Evolutionary conservation across 2,888 invertebrate genomes (phyloP).

Genomic region (Andrena bicolor): DNA sequence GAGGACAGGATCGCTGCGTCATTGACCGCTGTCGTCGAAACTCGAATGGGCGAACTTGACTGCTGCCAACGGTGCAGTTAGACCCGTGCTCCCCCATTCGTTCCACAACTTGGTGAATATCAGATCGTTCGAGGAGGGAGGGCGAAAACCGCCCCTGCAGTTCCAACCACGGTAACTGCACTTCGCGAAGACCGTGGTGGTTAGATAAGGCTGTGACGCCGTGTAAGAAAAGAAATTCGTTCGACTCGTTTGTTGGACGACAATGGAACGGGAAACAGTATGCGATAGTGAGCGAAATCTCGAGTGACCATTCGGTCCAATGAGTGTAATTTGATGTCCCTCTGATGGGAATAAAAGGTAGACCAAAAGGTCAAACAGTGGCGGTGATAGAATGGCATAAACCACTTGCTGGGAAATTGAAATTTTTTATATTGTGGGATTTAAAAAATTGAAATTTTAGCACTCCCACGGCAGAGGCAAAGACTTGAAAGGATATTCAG

Average conservation of each 20-base stretch:
- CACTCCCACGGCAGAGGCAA: too few species aligned
- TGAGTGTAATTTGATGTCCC: neutral
- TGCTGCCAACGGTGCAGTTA: slow-evolving; percentile 59
- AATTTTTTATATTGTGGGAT: neutral
- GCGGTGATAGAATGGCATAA: too few species aligned
- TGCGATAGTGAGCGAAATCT: neutral
- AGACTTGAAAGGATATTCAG: neutral
- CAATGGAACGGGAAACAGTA: slow-evolving; percentile 27
- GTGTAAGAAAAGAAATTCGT: slow-evolving; percentile 26
- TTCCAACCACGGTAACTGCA: slow-evolving; percentile 63
- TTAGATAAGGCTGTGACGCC: slow-evolving; percentile 60
- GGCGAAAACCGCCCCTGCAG: slow-evolving; percentile 53
- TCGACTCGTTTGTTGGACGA: slow-evolving; percentile 36
- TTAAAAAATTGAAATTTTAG: neutral
- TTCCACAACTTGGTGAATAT: slow-evolving; percentile 75
- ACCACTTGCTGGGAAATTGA: too few species aligned
- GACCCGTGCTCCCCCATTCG: slow-evolving; percentile 49
- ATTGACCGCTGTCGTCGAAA: slow-evolving; percentile 66
- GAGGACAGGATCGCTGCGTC: slow-evolving; percentile 66
- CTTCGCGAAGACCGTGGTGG: slow-evolving; percentile 54
- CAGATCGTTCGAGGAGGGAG: slow-evolving; percentile 65
- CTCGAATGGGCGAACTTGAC: slow-evolving; percentile 69
- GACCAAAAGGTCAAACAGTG: too few species aligned
- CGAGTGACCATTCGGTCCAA: neutral
- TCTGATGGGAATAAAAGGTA: neutral